Base-by-base conservation (phyloP, 2,797 vertebrate genomes). In the Urocyon cinereoargenteus region DNA sequence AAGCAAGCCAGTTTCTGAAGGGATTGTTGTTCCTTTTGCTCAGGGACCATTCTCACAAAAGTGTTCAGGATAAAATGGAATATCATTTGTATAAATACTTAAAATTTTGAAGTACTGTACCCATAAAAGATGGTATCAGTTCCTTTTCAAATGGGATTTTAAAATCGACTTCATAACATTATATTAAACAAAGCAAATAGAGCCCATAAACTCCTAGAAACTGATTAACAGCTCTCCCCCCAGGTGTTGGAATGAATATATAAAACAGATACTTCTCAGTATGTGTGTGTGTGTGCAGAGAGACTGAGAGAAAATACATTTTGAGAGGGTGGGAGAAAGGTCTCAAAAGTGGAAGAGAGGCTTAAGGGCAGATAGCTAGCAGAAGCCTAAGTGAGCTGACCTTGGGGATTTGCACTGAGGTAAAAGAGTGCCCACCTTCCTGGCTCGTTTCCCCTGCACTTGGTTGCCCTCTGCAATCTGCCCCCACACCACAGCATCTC, bases 121-220 rank as follows among this genome's bases (percentile, higher is more conserved):
- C 68, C 51, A 24, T 12, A 62, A 5, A 49, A 91, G 24, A n/a
- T 57, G 31, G 12, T 55, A 12, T 55, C 86, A 53, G 0, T 68
- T 96, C 12, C 51, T 92, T 95, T 73, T 82, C 57, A 62, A 59
- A 24, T 62, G 22, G 55, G 31, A 73, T 91, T 96, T 87, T 53
- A 31, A 53, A 22, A 70, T 90, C 34, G 68, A 34, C 70, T 88
- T 72, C 4, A 0, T 89, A 91, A 57, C 31, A 18, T 73, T 61
- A 21, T 77, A 77, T 77, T 90, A 64, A 91, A 85, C 36, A 51
- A 7, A 68, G 53, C 14, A n/a, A 34, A 57, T 5, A 57, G 53
- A 79, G 15, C 61, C 79, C 45, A 6, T 70, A 51, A 81, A 70
- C 34, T 31, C 49, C 62, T 66, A 53, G 82, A 61, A 86, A 81